Conservation (phyloP, 2,888 invertebrate genomes). For the Lypha dubia region DNA sequence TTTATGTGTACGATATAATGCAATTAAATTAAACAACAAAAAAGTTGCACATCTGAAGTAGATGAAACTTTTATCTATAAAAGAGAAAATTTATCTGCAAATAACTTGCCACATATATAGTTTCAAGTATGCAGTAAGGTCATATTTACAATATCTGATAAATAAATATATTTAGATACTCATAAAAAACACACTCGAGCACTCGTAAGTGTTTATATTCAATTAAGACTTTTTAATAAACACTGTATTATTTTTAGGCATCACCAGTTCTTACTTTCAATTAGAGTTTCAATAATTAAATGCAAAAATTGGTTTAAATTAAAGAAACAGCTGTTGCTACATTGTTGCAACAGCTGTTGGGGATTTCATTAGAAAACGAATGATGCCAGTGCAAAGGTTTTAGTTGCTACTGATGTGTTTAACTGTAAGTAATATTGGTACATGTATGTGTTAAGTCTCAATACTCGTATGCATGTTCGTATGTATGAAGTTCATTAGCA, state of each 20-base stretch:
- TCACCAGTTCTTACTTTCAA: not conserved
- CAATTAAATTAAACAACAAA: conserved; percentile 11
- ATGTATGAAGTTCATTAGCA: too few relatives aligned
- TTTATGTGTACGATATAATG: conserved; percentile 32
- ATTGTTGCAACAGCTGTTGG: not conserved
- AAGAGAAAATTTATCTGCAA: not conserved
- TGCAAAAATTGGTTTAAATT: not conserved
- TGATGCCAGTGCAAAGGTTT: too few relatives aligned
- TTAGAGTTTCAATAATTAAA: not conserved
- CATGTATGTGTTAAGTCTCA: too few relatives aligned
- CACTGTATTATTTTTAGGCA: not conserved
- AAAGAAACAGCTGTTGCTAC: not conserved
- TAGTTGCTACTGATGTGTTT: too few relatives aligned
- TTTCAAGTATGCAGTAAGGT: not conserved
- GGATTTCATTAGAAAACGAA: not conserved
- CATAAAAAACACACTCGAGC: too few relatives aligned
- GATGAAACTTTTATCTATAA: conserved; percentile 11
- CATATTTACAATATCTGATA: too few relatives aligned
- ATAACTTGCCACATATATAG: not conserved
- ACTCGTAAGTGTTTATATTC: not conserved
- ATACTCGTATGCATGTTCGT: too few relatives aligned
- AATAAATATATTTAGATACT: too few relatives aligned
- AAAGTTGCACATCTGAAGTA: conserved; percentile 5
- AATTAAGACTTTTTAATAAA: not conserved
- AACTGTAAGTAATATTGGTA: too few relatives aligned